These are phyloP conservation scores for Sebastolobus altivelis DNA, from an alignment of 2,797 vertebrate species.

Conservation along the genomic window DNA sequence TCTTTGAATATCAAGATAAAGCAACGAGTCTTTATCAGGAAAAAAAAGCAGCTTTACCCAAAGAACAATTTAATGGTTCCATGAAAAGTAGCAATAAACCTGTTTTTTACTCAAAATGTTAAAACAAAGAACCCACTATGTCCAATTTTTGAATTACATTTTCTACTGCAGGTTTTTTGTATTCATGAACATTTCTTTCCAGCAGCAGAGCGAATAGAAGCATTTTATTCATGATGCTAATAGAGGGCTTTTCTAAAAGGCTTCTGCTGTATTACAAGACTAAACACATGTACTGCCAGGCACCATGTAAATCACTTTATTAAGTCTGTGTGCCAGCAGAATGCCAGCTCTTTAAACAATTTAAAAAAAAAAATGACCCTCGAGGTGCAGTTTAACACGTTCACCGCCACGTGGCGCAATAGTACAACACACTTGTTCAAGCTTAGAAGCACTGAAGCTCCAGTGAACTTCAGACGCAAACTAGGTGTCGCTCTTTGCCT, in stretches of 20 bases:
- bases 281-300: background rate
- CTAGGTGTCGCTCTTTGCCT: conserved; percentile 56
- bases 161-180: background rate
- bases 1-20: too few species aligned
- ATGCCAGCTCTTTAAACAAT: background rate
- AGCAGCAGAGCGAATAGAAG: background rate
- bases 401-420: conserved; percentile 44
- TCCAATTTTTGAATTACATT: background rate
- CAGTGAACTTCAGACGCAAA: background rate
- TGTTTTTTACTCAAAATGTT: background rate
- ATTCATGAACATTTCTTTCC: background rate
- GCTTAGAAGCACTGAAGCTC: fast-evolving
- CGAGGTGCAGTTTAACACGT: background rate
- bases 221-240: background rate
- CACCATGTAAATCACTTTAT: conserved; percentile 1
- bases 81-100: background rate
- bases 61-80: background rate
- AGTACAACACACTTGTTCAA: conserved; percentile 7
- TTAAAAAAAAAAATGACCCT: background rate
- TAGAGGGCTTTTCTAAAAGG: background rate
- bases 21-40: fast-evolving
- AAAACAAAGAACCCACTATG: background rate
- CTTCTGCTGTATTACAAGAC: background rate
- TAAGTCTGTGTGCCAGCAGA: background rate
- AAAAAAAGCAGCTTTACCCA: background rate